Evolutionary conservation across 1,140 invertebrate species (phyloP), one percentile per base, ranked within the genome.

Genomic region (Pemphigus obesinymphae): DNA sequence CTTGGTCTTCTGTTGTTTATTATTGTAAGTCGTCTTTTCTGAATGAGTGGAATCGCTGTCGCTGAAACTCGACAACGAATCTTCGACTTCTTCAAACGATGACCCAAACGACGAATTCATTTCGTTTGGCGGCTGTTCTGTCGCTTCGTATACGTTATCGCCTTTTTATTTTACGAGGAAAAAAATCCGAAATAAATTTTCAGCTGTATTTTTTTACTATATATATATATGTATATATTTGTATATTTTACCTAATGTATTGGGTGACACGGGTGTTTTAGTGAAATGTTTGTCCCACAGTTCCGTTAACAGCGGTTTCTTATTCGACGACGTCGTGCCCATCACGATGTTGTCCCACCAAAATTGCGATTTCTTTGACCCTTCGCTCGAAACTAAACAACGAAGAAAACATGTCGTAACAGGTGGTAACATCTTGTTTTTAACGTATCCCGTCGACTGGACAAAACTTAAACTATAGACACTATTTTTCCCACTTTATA

Each of bases 11-110:
- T 58, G 73, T 63, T 80, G 31, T 80, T 31, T 63, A 29, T n/a
- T 58, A 2, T 43, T 58, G 26, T 55, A 80, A 58, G 50, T 55
- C 1, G 15, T 61, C 26, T 63, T 80, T 43, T 80, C 76, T 4
- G 76, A 80, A 80, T 43, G 37, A 20, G 13, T 29, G 0, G 76
- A 80, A 43, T 80, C 76, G 7, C 76, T 80, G 23, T 80, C 76
- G 20, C 55, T 80, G 23, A 80, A 80, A 61, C 76, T 80, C 6
- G 76, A 80, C 37, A 80, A 63, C 0, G 76, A 80, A 80, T 80
- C 76, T 40, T 80, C 76, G 8, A 80, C 76, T 45, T 80, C 76
- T 80, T 80, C 76, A 43, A 80, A 80, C 7, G 76, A 80, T 15
- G 76, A 80, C 8, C 76, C 76, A 23, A 80, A 80, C 13, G 76